phyloP scores from a whole-genome alignment of 2,888 invertebrate species.

The Boloria selene region DNA sequence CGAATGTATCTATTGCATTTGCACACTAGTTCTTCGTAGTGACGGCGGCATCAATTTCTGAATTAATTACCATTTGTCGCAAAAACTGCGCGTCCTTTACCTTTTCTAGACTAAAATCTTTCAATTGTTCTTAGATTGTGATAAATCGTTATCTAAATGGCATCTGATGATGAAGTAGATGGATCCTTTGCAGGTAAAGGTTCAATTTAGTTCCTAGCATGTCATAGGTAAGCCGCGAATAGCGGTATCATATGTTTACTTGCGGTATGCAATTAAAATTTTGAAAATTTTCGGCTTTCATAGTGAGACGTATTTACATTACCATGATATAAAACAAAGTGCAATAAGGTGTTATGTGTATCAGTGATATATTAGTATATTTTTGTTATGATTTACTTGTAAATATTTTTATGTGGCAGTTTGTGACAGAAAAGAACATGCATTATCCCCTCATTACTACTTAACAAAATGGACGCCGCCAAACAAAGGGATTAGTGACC shows the following conservation, averaged over 20 bases:
- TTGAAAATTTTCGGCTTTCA: slow-evolving; percentile 63
- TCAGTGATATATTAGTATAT: slow-evolving; percentile 54
- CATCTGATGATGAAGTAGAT: slow-evolving; percentile 94
- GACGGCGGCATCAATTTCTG: slow-evolving; percentile 83
- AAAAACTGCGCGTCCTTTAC: slow-evolving; percentile 82
- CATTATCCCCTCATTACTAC: slow-evolving; percentile 86
- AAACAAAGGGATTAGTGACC: slow-evolving; percentile 88
- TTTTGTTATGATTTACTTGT: slow-evolving; percentile 75
- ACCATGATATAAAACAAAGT: slow-evolving; percentile 41
- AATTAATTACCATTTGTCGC: slow-evolving; percentile 83
- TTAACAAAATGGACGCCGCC: slow-evolving; percentile 90
- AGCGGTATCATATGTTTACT: slow-evolving; percentile 84
- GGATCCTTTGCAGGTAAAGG: slow-evolving; percentile 93
- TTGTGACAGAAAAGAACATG: slow-evolving; percentile 84
- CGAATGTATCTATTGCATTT: slow-evolving; percentile 47
- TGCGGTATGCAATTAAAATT: slow-evolving; percentile 82
- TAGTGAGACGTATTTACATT: slow-evolving; percentile 42
- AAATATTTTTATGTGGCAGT: slow-evolving; percentile 81
- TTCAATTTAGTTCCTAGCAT: slow-evolving; percentile 74
- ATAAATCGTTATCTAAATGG: slow-evolving; percentile 84
- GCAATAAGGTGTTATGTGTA: slow-evolving; percentile 42
- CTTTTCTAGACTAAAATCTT: slow-evolving; percentile 74
- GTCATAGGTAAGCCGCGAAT: slow-evolving; percentile 83
- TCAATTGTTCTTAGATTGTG: slow-evolving; percentile 64
- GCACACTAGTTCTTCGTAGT: slow-evolving; percentile 67